Evolutionary conservation across 2,888 invertebrate genomes (phyloP), one percentile per base, ranked within the genome.

Genomic region (Epicampocera succincta): DNA sequence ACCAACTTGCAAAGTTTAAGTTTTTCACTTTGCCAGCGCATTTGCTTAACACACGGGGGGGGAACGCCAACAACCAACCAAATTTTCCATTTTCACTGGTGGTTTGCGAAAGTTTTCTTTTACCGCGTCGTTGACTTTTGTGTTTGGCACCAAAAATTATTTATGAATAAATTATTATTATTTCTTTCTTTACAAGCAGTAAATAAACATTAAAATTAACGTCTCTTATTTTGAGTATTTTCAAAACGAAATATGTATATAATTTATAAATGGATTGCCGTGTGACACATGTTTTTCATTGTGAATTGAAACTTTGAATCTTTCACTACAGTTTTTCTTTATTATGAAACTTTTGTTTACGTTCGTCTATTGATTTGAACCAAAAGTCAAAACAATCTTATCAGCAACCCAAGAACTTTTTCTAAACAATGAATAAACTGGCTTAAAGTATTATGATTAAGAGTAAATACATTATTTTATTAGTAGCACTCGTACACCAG

Each of bases 101-200:
- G 60, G 52, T 52, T 61, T 66, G 56, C 25, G 48, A 74, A 74
- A 74, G 65, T 66, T 74, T 74, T 58, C 42, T 17, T 48, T 11
- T 33, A 44, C 54, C 19, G 42, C 54, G 21, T 58, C 21, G 21
- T 21, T 65, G 33, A 38, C 33, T 48, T 50, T 65, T 56, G 63
- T 38, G n/a, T 73, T 63, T 72, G 38, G 15, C 38, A 65, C 17
- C 17, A 38, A 73, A 38, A 73, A 56, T 73, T 44, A 63, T 61
- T 63, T 73, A 56, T 66, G 65, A 66, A 74, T 66, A 66, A 65
- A 74, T 66, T 58, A 25, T 38, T 17, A 13, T 6, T 52, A 25
- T 38, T 17, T 52, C 25, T 29, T 65, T 38, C 40, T 63, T 46
- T 12, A 11, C 56, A 13, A 73, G 44, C 46, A 63, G 54, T 65